A percentile compares a stretch with the other conserved stretches of the same genome.
phyloP scores from a whole-genome alignment of 2,113 vertebrate genomes.

The Nycticorax nycticorax region DNA sequence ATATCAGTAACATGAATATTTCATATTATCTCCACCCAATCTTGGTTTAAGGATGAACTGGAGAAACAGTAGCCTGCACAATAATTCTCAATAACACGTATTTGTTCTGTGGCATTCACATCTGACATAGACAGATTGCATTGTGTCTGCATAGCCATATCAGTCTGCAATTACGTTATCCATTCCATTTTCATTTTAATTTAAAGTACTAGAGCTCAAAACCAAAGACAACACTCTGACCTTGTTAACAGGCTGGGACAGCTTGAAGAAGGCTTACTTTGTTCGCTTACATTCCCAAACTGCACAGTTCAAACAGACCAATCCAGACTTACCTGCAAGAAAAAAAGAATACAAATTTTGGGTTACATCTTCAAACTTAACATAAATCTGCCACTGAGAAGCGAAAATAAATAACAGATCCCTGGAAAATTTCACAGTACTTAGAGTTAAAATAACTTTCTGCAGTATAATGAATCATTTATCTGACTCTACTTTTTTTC shows the following conservation, averaged over 20 bases:
- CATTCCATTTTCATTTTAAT: not conserved
- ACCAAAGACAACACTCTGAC: conserved; percentile 2
- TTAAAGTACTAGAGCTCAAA: not conserved
- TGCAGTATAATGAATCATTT: not conserved
- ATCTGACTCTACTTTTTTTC: not conserved
- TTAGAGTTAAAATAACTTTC: not conserved
- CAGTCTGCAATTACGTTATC: not conserved
- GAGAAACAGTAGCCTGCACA: not conserved
- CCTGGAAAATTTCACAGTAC: not conserved
- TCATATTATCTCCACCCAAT: not conserved
- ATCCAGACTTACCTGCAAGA: conserved; percentile 76
- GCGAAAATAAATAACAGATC: not conserved
- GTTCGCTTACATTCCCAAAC: conserved; percentile 31
- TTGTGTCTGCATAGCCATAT: not conserved
- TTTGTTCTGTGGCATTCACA: not conserved
- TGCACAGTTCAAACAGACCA: conserved; percentile 40
- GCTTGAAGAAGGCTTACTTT: conserved; percentile 70
- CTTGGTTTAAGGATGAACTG: not conserved
- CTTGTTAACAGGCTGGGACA: conserved; percentile 51
- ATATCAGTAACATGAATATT: not conserved
- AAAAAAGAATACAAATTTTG: conserved; percentile 45
- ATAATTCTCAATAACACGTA: not conserved
- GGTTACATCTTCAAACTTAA: conserved; percentile 7
- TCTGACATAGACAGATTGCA: not conserved
- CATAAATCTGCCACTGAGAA: not conserved